Evolutionary conservation across 2,888 invertebrate species (phyloP).

Genomic region (Capitulum mitella): DNA sequence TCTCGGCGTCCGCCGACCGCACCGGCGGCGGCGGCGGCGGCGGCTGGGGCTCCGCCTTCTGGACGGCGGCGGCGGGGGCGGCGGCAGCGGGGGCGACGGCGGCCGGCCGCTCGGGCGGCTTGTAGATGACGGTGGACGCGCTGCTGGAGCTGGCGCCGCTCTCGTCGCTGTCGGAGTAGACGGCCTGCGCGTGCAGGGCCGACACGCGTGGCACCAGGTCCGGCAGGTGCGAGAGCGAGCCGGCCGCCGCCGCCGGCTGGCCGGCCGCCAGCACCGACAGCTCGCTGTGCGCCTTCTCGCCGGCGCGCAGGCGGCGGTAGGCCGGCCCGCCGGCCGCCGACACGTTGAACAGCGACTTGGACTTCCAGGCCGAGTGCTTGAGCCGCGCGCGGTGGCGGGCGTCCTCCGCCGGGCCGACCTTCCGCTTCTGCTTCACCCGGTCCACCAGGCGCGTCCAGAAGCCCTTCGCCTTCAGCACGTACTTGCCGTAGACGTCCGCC

Average conservation of each 20-base stretch:
- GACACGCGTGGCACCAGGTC: slow-evolving; percentile 18
- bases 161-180: slow-evolving; percentile 13
- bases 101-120: background rate
- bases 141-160: slow-evolving; percentile 14
- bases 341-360: slow-evolving; percentile 20
- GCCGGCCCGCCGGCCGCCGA: background rate
- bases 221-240: background rate
- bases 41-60: background rate
- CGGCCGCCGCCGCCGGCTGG: background rate
- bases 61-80: background rate
- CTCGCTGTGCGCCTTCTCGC: background rate
- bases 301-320: background rate
- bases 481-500: slow-evolving; percentile 10
- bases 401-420: background rate
- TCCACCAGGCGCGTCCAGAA: background rate
- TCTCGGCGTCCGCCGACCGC: background rate
- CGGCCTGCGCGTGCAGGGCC: slow-evolving; percentile 4
- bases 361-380: background rate
- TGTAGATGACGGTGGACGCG: slow-evolving; percentile 14
- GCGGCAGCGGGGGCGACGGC: background rate
- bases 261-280: background rate
- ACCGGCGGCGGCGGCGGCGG: background rate
- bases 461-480: background rate
- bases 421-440: background rate
- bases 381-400: background rate